These are phyloP conservation scores for Zoroaster sp. DNA, from an alignment of 53 echinoderm and acorn worm species.

Conservation along the genomic window DNA sequence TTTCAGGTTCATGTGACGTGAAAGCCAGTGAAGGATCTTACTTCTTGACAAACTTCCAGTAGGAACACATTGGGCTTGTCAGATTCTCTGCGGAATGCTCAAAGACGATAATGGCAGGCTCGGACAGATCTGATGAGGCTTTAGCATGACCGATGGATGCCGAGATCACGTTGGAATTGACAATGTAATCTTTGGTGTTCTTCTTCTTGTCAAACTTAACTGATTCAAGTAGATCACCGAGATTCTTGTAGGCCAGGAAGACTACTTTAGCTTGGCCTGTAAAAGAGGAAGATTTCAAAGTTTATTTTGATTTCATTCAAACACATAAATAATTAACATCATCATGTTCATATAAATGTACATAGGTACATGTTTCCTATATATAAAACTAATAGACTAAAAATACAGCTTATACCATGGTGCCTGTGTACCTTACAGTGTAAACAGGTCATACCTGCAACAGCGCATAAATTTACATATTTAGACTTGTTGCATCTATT, in stretches of 20 bases:
- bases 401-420: too few relatives aligned
- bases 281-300: not conserved
- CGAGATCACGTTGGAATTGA: constrained; percentile 89
- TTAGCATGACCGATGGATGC: constrained; percentile 76
- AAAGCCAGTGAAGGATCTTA: constrained; percentile 14
- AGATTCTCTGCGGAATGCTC: constrained; percentile 67
- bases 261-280: constrained; percentile 83
- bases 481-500: too few relatives aligned
- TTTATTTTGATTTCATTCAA: too few relatives aligned
- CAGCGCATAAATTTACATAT: too few relatives aligned
- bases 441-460: too few relatives aligned
- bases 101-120: constrained; percentile 77
- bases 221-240: constrained; percentile 69
- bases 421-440: too few relatives aligned
- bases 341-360: too few relatives aligned
- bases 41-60: constrained; percentile 84
- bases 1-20: not conserved
- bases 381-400: too few relatives aligned
- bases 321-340: too few relatives aligned
- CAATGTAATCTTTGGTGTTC: not conserved
- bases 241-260: constrained; percentile 90
- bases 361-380: too few relatives aligned
- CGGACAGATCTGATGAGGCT: constrained; percentile 30
- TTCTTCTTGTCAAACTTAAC: not conserved
- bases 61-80: constrained; percentile 80